Base-by-base conservation (phyloP, 2,888 invertebrate genomes). In the Drosophila monieri region DNA sequence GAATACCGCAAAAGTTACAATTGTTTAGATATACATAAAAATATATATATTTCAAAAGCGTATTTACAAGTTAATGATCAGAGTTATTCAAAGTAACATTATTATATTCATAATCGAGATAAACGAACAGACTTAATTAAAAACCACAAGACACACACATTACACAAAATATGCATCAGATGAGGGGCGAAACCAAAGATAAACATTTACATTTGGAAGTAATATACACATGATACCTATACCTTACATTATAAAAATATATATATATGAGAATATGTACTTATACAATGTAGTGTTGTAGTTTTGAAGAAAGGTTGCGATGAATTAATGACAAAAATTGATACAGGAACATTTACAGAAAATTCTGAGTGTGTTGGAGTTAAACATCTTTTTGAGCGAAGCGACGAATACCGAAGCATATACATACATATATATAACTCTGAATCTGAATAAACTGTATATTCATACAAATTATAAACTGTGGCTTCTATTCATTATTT, bases 331-430 rank as follows among this genome's bases (percentile, higher is more conserved):
- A 83, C 62, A 76, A 88, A 85, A 85, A 88, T 74, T 79, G 84
- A 86, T 88, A 87, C 89, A 87, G 87, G 87, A 88, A 88, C 81
- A 79, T 88, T 83, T 80, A 83, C 85, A 83, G 73, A 64, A 70
- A 80, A 81, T 83, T 88, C 84, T 78, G 85, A 80, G 84, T 88
- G 88, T 87, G 80, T 85, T 84, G 71, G 72, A 76, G 72, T 77
- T 81, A 62, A 66, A 68, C 32, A 54, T 72, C 56, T 73, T 72
- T 80, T 79, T 73, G 75, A 67, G 74, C 64, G 61, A 75, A 68
- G 70, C 56, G 54, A 80, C 73, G 78, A 74, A 64, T 76, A 70
- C 65, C 65, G 69, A 84, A 77, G 80, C 81, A 77, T 84, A 84
- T 74, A 73, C 53, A 69, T 66, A 53, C 57, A 77, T 73, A 73